Conservation (phyloP, 2,797 vertebrate species). For the Phoxinus dragarum region DNA sequence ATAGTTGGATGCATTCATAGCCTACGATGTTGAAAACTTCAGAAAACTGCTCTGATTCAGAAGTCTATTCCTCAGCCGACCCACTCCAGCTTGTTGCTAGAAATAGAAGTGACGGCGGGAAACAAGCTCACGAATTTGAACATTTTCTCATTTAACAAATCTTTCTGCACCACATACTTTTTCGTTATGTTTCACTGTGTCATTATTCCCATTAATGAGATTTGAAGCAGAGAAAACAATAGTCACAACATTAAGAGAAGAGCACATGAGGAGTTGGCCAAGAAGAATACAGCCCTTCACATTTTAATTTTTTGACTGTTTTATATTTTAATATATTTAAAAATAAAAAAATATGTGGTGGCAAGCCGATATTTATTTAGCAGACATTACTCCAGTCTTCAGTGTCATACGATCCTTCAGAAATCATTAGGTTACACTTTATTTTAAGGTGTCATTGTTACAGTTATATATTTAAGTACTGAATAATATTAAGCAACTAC, state of each 20-base stretch:
- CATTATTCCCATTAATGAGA: constrained; percentile 29
- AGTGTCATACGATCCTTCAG: neutral
- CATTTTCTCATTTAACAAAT: constrained; percentile 23
- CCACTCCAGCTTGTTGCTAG: constrained; percentile 22
- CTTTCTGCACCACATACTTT: constrained; percentile 6
- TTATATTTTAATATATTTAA: neutral
- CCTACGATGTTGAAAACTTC: neutral
- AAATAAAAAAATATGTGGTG: neutral
- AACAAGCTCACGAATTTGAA: constrained; percentile 21
- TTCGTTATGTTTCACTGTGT: neutral
- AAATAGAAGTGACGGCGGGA: constrained; percentile 18
- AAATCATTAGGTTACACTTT: neutral
- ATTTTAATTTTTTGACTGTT: neutral
- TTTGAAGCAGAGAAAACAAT: constrained; percentile 21
- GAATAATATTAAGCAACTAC: too few species aligned
- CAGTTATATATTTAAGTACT: too few species aligned
- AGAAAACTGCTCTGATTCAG: neutral
- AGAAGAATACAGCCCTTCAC: neutral
- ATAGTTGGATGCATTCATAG: neutral
- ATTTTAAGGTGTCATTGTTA: too few species aligned
- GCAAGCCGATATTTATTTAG: neutral
- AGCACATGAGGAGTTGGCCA: neutral
- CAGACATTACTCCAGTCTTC: neutral
- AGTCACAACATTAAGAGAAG: neutral
- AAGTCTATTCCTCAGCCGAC: constrained; percentile 16